phyloP scores from a whole-genome alignment of 2,797 vertebrate genomes.

The Phyllotis vaccarum region DNA sequence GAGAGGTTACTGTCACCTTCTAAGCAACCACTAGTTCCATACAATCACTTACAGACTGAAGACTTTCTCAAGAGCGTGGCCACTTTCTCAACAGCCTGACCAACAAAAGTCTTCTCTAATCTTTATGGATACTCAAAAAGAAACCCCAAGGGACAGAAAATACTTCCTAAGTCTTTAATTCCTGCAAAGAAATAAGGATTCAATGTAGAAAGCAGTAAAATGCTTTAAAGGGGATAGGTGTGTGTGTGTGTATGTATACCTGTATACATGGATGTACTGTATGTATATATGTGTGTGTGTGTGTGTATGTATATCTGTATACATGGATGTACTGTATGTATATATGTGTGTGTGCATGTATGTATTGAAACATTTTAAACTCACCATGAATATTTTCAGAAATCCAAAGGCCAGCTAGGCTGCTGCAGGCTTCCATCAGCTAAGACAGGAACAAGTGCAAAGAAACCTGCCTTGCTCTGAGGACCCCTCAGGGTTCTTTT shows the following conservation, averaged over 20 bases:
- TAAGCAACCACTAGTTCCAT: neutral
- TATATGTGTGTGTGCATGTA: neutral
- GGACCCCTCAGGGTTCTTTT: neutral
- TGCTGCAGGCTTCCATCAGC: neutral
- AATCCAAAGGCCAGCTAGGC: neutral
- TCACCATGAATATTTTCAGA: neutral
- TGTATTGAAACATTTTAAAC: neutral
- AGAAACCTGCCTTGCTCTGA: neutral
- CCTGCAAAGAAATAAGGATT: neutral
- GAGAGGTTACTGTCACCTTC: no score
- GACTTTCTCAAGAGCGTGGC: neutral
- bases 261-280: neutral
- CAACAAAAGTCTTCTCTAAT: rapidly evolving
- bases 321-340: no score
- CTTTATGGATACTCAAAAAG: neutral
- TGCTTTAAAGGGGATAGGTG: neutral
- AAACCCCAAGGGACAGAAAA: neutral
- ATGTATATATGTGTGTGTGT: neutral
- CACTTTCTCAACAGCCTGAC: rapidly evolving
- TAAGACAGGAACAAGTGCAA: neutral
- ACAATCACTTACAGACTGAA: rapidly evolving
- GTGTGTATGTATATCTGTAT: neutral
- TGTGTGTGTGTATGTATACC: neutral
- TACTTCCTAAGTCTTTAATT: neutral
- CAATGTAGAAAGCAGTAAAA: neutral